Percentiles rank a stretch among this genome's conserved stretches.
phyloP scores from a whole-genome alignment of 1,140 invertebrate genomes.

The Trialeurodes vaporariorum region DNA sequence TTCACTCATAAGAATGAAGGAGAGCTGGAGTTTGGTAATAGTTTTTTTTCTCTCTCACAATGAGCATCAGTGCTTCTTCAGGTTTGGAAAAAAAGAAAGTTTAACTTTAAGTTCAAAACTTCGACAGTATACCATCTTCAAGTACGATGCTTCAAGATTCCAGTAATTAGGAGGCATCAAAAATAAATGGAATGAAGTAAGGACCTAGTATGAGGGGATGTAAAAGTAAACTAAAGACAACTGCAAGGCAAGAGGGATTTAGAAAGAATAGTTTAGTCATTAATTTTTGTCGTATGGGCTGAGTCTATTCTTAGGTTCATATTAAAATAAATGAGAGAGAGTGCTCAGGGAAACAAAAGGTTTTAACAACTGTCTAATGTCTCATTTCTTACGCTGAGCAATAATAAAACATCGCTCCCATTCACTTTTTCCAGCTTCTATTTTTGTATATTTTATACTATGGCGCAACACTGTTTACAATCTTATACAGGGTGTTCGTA shows the following conservation, averaged over 20 bases:
- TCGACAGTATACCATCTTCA: too few species aligned
- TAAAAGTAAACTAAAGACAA: neutral
- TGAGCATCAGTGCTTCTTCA: too few species aligned
- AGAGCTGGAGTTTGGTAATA: too few species aligned
- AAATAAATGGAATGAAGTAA: too few species aligned
- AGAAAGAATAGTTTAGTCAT: neutral
- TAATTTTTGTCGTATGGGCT: neutral
- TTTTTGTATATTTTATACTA: neutral
- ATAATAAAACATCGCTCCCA: neutral
- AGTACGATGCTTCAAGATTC: too few species aligned
- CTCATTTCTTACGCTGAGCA: neutral
- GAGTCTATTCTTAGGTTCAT: neutral
- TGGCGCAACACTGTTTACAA: neutral
- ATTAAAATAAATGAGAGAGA: neutral
- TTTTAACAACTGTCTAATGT: constrained; percentile 1
- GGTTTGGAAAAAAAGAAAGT: too few species aligned
- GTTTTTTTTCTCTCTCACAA: too few species aligned
- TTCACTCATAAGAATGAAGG: too few species aligned
- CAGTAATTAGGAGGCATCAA: too few species aligned
- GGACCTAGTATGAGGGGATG: too few species aligned
- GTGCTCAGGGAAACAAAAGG: neutral
- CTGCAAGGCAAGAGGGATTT: neutral
- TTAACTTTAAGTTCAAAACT: too few species aligned
- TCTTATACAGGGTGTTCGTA: too few species aligned
- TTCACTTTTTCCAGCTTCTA: neutral